A percentile compares a stretch with the other conserved stretches of the same genome.
Conservation (phyloP, 2,797 vertebrate genomes). For the Leptodactylus fallax region DNA sequence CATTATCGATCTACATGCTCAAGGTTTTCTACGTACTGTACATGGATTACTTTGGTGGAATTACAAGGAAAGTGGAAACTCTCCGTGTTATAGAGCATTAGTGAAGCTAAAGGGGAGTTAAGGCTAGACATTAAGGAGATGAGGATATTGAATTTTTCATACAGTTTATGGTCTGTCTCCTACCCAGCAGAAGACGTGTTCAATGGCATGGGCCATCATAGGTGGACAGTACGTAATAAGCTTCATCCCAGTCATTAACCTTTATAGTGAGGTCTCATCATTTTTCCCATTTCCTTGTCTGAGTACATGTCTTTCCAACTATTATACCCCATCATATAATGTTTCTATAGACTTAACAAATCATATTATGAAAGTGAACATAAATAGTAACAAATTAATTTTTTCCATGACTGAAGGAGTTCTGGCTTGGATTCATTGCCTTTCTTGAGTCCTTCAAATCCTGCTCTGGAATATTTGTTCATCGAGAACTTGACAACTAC, state of each 20-base stretch:
- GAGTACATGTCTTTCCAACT: neutral
- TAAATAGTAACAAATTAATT: neutral
- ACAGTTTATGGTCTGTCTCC: neutral
- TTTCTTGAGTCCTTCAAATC: neutral
- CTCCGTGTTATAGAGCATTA: neutral
- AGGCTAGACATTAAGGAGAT: neutral
- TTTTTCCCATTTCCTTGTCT: constrained; percentile 3
- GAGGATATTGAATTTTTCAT: neutral
- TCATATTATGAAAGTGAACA: neutral
- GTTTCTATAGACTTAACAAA: neutral
- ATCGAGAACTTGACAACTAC: neutral
- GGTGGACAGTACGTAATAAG: neutral
- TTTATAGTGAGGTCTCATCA: neutral
- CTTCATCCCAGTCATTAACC: neutral
- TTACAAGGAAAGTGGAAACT: neutral
- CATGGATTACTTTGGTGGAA: constrained; percentile 10
- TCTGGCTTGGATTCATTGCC: neutral
- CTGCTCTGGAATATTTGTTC: neutral
- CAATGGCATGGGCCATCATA: neutral
- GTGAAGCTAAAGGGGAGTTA: neutral
- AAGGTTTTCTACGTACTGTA: neutral
- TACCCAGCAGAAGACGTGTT: neutral
- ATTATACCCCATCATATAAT: neutral
- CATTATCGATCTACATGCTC: constrained; percentile 14
- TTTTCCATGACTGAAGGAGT: neutral